Conservation (phyloP, 2,888 invertebrate genomes). For the Salticus scenicus region DNA sequence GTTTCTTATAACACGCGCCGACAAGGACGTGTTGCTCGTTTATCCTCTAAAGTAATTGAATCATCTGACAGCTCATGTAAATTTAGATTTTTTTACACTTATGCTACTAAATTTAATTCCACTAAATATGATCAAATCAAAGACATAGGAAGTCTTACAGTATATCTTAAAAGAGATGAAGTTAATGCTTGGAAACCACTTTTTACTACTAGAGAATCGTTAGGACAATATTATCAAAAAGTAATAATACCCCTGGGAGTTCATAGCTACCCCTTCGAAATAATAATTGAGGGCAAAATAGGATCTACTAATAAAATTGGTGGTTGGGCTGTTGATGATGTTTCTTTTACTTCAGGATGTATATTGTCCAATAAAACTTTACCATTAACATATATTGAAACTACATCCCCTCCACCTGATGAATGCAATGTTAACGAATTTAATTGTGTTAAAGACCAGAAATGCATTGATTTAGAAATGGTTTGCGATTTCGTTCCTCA, state of each 20-base stretch:
- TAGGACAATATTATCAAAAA: slow-evolving; percentile 67
- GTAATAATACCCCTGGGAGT: slow-evolving; percentile 40
- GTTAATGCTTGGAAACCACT: slow-evolving; percentile 39
- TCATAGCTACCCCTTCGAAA: slow-evolving; percentile 60
- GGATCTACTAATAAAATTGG: slow-evolving; percentile 28
- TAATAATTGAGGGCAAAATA: slow-evolving; percentile 59
- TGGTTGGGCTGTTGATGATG: slow-evolving; percentile 70
- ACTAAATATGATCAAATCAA: slow-evolving; percentile 51
- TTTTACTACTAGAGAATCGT: slow-evolving; percentile 29
- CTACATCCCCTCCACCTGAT: slow-evolving; percentile 30
- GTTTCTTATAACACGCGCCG: neutral
- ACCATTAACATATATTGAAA: slow-evolving; percentile 26
- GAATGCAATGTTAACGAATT: slow-evolving; percentile 42
- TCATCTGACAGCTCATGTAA: slow-evolving; percentile 30
- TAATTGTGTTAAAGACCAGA: slow-evolving; percentile 30
- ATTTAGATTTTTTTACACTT: slow-evolving; percentile 66
- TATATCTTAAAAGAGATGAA: slow-evolving; percentile 57
- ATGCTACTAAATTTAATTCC: slow-evolving; percentile 37
- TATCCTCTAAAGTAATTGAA: slow-evolving; percentile 60
- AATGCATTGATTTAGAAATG: slow-evolving; percentile 43
- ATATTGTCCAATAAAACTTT: slow-evolving; percentile 29
- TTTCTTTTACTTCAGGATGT: slow-evolving; percentile 70
- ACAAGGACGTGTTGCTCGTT: slow-evolving; percentile 40
- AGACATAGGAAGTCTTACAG: slow-evolving; percentile 48
- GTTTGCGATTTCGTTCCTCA: slow-evolving; percentile 70